Conservation (phyloP, 2,797 vertebrate species). For the Alauda arvensis region DNA sequence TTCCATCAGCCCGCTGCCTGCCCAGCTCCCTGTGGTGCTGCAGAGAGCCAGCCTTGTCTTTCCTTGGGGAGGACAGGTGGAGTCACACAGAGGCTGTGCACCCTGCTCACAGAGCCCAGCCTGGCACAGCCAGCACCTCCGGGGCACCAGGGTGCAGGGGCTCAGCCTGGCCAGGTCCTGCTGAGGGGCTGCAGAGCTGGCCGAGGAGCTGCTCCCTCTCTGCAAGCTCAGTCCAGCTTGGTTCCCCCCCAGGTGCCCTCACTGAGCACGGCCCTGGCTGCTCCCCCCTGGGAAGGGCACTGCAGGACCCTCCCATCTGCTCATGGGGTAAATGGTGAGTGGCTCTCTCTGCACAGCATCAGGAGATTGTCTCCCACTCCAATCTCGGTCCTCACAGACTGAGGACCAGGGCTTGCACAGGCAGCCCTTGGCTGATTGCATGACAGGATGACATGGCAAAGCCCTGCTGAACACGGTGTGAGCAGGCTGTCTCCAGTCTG, state of each 20-base stretch:
- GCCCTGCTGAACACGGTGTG: neutral
- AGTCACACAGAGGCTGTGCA: neutral
- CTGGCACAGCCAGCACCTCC: neutral
- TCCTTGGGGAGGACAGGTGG: neutral
- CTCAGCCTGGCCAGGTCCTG: accelerated
- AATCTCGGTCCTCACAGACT: neutral
- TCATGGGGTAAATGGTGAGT: neutral
- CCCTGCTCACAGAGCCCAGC: neutral
- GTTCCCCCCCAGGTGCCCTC: neutral
- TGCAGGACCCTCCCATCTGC: neutral
- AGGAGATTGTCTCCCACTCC: neutral
- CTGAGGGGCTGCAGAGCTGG: accelerated
- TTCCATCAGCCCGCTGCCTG: neutral
- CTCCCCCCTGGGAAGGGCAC: neutral
- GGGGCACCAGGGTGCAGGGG: accelerated
- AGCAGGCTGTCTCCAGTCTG: neutral
- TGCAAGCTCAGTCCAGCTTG: neutral
- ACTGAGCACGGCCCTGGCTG: accelerated
- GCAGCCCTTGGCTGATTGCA: neutral
- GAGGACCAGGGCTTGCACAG: neutral
- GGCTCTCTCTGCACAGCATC: neutral
- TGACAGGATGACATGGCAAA: neutral
- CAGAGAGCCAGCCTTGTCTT: neutral
- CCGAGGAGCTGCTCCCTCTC: neutral
- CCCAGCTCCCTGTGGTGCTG: accelerated